Conservation (phyloP, 2,113 vertebrate genomes). For the Thalassarche chlororhynchos region DNA sequence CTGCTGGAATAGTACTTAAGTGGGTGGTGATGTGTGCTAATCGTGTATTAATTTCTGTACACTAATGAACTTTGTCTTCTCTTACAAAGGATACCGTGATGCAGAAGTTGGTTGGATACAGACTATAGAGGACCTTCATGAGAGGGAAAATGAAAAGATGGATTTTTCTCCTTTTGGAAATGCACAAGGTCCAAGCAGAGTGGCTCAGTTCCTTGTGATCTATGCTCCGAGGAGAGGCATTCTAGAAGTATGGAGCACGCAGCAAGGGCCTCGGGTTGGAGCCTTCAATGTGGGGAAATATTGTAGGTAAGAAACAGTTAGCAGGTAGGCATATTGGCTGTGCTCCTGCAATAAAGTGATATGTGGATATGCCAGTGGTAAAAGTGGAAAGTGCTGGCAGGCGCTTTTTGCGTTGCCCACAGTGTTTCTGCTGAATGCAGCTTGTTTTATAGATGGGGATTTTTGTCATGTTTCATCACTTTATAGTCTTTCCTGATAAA, state of each 20-base stretch:
- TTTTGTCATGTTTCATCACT: background rate
- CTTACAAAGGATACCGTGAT: constrained; percentile 88
- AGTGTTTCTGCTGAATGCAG: background rate
- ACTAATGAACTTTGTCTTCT: background rate
- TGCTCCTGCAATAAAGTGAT: background rate
- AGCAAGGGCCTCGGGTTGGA: constrained; percentile 93
- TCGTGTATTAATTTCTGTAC: background rate
- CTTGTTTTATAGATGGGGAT: background rate
- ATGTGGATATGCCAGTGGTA: background rate
- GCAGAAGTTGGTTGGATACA: constrained; percentile 96
- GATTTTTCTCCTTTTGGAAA: constrained; percentile 76
- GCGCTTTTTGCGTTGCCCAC: background rate
- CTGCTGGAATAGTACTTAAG: background rate
- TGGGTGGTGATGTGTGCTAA: background rate
- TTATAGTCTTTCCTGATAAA: background rate
- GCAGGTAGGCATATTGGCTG: background rate
- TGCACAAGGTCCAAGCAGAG: constrained; percentile 81
- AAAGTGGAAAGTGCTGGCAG: background rate
- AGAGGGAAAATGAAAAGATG: constrained; percentile 81
- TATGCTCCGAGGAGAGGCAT: constrained; percentile 94
- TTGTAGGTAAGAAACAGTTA: constrained; percentile 81
- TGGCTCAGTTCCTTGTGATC: constrained; percentile 94
- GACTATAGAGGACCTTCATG: constrained; percentile 87
- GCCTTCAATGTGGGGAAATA: constrained; percentile 97
- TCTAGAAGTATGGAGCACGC: constrained; percentile 95